phyloP scores from a whole-genome alignment of 2,113 vertebrate species.

The Prolemur simus region DNA sequence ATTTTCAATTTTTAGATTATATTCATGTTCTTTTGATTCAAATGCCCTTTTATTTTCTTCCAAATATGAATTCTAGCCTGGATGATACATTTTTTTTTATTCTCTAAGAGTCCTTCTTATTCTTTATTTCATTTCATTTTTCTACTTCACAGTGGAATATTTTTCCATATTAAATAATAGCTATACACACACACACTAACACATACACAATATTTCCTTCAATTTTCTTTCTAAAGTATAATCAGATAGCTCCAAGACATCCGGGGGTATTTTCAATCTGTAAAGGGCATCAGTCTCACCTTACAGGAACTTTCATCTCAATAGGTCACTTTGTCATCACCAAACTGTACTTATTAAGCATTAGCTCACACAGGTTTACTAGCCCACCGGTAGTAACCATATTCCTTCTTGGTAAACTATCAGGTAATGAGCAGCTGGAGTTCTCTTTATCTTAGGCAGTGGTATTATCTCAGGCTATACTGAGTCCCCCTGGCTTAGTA shows the following conservation, averaged over 20 bases:
- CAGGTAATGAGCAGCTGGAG: not conserved
- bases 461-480: conserved; percentile 2
- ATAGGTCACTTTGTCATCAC: not conserved
- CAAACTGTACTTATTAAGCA: not conserved
- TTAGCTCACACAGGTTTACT: not conserved
- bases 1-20: not conserved
- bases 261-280: not conserved
- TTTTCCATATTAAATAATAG: not conserved
- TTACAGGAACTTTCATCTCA: not conserved
- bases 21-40: not conserved
- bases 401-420: not conserved
- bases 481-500: conserved; percentile 33
- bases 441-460: conserved; percentile 56
- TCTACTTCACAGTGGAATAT: not conserved
- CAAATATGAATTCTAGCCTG: not conserved
- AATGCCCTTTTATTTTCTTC: not conserved
- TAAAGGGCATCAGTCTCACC: not conserved
- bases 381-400: not conserved
- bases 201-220: not conserved
- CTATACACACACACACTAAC: not conserved
- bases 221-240: not conserved
- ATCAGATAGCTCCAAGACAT: not conserved
- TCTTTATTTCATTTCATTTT: not conserved
- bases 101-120: not conserved
- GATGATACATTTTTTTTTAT: not conserved